Evolutionary conservation across 2,113 vertebrate species (phyloP).

Genomic region (Tor tambroides): DNA sequence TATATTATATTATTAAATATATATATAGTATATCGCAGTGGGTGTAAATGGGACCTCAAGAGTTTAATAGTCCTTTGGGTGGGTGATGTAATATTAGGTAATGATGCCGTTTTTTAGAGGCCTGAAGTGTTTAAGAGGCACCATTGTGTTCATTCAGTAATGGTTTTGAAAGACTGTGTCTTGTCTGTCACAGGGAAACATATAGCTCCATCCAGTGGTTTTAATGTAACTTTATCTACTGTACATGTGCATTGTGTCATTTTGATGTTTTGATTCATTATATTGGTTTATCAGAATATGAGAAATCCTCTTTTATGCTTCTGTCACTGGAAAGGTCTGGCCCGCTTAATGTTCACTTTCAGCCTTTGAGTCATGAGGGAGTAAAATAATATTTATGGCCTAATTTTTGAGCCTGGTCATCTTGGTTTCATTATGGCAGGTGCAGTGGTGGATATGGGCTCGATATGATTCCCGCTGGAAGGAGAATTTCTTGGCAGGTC

Average conservation of each 20-base stretch:
- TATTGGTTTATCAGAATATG: not conserved
- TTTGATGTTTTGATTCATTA: conserved; percentile 29
- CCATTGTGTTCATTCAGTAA: not conserved
- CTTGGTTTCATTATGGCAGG: conserved; percentile 69
- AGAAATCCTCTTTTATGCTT: conserved; percentile 2
- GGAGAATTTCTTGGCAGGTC: conserved; percentile 58
- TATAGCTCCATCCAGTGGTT: conserved; percentile 10
- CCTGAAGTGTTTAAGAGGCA: not conserved
- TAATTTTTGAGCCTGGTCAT: conserved; percentile 58
- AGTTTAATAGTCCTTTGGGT: not conserved
- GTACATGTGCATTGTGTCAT: not conserved
- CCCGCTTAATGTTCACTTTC: conserved; percentile 10
- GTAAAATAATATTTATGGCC: conserved; percentile 63
- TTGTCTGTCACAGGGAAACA: conserved; percentile 54
- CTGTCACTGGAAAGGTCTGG: not conserved
- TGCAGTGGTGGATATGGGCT: conserved; percentile 61
- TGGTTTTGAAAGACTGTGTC: not conserved
- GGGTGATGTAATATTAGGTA: not conserved
- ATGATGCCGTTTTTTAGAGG: not conserved
- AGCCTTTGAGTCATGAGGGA: conserved; percentile 16
- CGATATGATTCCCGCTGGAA: conserved; percentile 65
- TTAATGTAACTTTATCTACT: conserved; percentile 25
- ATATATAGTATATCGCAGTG: too few relatives aligned
- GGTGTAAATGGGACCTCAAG: not conserved
- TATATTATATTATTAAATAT: too few relatives aligned